These are phyloP conservation scores for Eupithecia dodoneata DNA, from an alignment of 2,888 invertebrate genomes.

Conservation along the genomic window DNA sequence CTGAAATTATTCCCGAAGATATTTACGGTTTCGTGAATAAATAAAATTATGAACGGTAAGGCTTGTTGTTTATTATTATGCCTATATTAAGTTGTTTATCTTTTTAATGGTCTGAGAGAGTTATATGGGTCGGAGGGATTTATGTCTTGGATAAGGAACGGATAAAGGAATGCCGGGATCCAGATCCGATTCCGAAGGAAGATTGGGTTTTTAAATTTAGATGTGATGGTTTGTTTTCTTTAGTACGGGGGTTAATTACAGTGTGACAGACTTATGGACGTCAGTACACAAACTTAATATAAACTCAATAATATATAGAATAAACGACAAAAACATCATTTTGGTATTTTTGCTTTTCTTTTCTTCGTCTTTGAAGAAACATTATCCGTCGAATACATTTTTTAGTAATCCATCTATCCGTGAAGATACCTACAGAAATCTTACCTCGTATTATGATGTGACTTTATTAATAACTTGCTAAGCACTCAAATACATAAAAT, in stretches of 20 bases:
- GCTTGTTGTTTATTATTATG: conserved; percentile 81
- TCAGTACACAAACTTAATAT: neutral
- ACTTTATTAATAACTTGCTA: neutral
- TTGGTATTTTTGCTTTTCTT: neutral
- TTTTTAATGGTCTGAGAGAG: conserved; percentile 80
- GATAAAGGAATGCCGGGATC: conserved; percentile 73
- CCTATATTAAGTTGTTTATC: conserved; percentile 84
- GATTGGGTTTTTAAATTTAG: conserved; percentile 82
- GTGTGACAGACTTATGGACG: conserved; percentile 5
- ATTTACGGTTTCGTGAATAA: conserved; percentile 84
- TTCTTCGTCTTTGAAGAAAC: neutral
- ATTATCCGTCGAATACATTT: neutral
- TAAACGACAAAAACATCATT: neutral
- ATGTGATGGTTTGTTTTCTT: conserved; percentile 69
- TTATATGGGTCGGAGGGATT: conserved; percentile 80
- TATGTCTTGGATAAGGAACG: conserved; percentile 77
- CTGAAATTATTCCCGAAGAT: conserved; percentile 82
- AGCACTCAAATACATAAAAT: neutral
- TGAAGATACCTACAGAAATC: neutral
- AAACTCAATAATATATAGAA: neutral
- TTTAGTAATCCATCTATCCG: too few species aligned
- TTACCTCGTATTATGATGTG: neutral
- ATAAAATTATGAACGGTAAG: conserved; percentile 77
- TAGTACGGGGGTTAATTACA: conserved; percentile 37
- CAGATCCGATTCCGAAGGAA: conserved; percentile 68